Conservation (phyloP, 2,888 invertebrate species). For the Macrophya alboannulata region DNA sequence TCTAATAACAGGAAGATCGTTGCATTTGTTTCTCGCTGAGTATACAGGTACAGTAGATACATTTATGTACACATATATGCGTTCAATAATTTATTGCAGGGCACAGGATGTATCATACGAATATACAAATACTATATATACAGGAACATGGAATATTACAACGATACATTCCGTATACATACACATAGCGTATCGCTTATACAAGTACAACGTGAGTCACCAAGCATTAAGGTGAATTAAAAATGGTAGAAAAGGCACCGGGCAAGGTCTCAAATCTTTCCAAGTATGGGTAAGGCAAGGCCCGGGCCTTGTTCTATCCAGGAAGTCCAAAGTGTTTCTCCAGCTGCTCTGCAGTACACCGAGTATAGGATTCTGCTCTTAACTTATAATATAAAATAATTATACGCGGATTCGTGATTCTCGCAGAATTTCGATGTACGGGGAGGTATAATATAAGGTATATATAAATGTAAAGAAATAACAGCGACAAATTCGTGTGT, state of each 20-base stretch:
- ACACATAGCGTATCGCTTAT: neutral
- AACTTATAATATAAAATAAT: neutral
- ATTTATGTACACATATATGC: too few relatives aligned
- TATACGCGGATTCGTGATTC: neutral
- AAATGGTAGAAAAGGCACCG: constrained; percentile 68
- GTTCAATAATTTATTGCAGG: neutral
- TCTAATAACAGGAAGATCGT: constrained; percentile 59
- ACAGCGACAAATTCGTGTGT: constrained; percentile 1
- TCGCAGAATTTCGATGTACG: neutral
- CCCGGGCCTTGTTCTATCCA: constrained; percentile 65
- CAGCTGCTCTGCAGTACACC: constrained; percentile 38
- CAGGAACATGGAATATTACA: constrained; percentile 1
- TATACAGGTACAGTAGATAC: neutral
- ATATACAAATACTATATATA: neutral
- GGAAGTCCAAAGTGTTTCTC: constrained; percentile 64
- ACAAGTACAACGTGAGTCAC: constrained; percentile 44
- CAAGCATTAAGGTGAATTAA: constrained; percentile 56
- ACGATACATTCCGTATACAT: neutral
- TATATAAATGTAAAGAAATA: neutral
- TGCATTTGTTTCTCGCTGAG: constrained; percentile 42
- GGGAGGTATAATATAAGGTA: neutral
- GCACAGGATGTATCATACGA: neutral
- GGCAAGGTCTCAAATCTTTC: constrained; percentile 71
- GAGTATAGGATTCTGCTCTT: constrained; percentile 13
- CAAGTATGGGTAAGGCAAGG: constrained; percentile 69